A percentile compares a stretch with the other conserved stretches of the same genome.
Conservation (phyloP, 2,888 invertebrate species). For the Stegana nigrithorax region DNA sequence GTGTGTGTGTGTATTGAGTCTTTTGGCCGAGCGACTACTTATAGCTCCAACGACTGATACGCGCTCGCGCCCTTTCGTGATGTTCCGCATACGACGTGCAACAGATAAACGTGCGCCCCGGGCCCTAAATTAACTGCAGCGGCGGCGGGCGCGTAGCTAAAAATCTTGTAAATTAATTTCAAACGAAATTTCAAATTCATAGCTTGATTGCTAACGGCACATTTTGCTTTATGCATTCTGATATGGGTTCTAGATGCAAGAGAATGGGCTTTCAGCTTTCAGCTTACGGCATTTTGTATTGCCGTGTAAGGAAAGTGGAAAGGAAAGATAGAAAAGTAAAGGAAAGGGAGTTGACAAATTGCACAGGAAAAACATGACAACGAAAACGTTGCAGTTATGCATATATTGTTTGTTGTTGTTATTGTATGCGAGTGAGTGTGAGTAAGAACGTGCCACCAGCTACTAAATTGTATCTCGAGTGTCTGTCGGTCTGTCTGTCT, state of each 20-base stretch:
- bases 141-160: too few relatives aligned
- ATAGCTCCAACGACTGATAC: too few relatives aligned
- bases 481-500: conserved; percentile 1
- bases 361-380: conserved; percentile 67
- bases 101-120: too few relatives aligned
- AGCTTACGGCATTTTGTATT: too few relatives aligned
- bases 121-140: too few relatives aligned
- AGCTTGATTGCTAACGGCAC: conserved; percentile 21
- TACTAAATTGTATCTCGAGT: neutral
- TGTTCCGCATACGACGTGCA: too few relatives aligned
- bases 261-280: too few relatives aligned
- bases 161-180: conserved; percentile 59
- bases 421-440: too few relatives aligned
- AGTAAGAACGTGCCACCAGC: conserved; percentile 29
- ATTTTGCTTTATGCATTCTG: neutral
- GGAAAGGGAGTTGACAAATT: conserved; percentile 64
- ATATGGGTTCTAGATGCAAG: conserved; percentile 4
- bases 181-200: conserved; percentile 59
- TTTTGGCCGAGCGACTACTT: too few relatives aligned
- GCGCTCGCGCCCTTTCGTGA: neutral
- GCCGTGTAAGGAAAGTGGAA: too few relatives aligned
- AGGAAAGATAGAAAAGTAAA: conserved; percentile 38
- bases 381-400: conserved; percentile 36
- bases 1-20: too few relatives aligned
- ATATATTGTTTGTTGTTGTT: too few relatives aligned